Evolutionary conservation across 2,797 vertebrate genomes (phyloP).

Genomic region (Rhinella marina): DNA sequence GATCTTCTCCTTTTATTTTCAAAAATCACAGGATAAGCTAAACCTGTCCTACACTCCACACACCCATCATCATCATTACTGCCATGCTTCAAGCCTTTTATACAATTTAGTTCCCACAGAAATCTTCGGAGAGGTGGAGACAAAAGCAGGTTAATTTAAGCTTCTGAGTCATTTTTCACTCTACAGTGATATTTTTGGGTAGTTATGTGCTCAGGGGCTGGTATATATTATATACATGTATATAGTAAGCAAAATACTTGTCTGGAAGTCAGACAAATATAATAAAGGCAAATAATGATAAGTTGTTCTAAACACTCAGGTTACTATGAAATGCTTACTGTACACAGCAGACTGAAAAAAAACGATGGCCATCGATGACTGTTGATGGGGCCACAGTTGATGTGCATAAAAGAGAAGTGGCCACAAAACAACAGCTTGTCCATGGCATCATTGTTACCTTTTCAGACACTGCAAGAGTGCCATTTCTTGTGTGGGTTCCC

Average conservation of each 20-base stretch:
- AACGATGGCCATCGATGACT: no score
- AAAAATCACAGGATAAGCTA: slow-evolving; percentile 28
- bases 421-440: not conserved
- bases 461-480: not conserved
- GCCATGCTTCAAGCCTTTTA: slow-evolving; percentile 38
- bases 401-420: not conserved
- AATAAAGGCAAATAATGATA: not conserved
- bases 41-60: slow-evolving; percentile 39
- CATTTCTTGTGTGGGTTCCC: not conserved
- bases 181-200: slow-evolving; percentile 39
- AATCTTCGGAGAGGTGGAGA: slow-evolving; percentile 41
- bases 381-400: not conserved
- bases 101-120: slow-evolving; percentile 57
- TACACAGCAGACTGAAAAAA: no score
- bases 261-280: not conserved
- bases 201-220: slow-evolving; percentile 22
- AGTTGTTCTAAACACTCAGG: no score
- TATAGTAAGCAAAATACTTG: not conserved
- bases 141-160: slow-evolving; percentile 53
- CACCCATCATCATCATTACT: slow-evolving; percentile 50
- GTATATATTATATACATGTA: not conserved
- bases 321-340: no score
- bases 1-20: slow-evolving; percentile 20
- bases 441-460: not conserved
- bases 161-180: slow-evolving; percentile 36